phyloP scores from a whole-genome alignment of 30 jellyfish, hydroid and myxozoan species.

The Cassiopea andromeda region DNA sequence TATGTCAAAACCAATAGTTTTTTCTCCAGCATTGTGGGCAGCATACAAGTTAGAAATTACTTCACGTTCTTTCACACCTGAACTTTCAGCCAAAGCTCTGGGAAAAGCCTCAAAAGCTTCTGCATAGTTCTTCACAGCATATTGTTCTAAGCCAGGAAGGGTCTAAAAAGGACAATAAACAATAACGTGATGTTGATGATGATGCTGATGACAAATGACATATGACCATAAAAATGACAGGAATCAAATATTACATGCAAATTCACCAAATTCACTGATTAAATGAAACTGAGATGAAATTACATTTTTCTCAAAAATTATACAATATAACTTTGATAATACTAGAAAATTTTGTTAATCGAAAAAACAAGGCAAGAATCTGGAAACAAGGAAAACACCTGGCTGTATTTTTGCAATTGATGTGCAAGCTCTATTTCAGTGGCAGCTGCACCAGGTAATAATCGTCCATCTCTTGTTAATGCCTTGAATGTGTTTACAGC shows the following conservation, averaged over 20 bases:
- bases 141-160: slow-evolving; percentile 92
- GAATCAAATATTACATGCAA: too few species aligned
- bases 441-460: slow-evolving; percentile 99
- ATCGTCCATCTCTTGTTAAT: slow-evolving; percentile 89
- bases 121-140: slow-evolving; percentile 88
- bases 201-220: too few species aligned
- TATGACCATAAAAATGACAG: too few species aligned
- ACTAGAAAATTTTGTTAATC: too few species aligned
- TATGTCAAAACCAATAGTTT: slow-evolving; percentile 86
- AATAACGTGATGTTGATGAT: not conserved
- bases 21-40: slow-evolving; percentile 92
- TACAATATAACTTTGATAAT: too few species aligned
- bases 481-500: slow-evolving; percentile 98
- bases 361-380: too few species aligned
- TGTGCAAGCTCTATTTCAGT: slow-evolving; percentile 93
- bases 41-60: slow-evolving; percentile 92
- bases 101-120: slow-evolving; percentile 97
- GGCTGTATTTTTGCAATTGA: slow-evolving; percentile 76
- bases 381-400: slow-evolving; percentile 36
- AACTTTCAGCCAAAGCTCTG: slow-evolving; percentile 95
- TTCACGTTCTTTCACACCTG: slow-evolving; percentile 94
- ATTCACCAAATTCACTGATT: too few species aligned
- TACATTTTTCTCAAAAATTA: too few species aligned
- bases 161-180: slow-evolving; percentile 63
- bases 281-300: too few species aligned